Percentiles rank a stretch among this genome's conserved stretches.
These are phyloP conservation scores for Neoseiulus cucumeris DNA, from an alignment of 1,140 invertebrate genomes.

Conservation along the genomic window DNA sequence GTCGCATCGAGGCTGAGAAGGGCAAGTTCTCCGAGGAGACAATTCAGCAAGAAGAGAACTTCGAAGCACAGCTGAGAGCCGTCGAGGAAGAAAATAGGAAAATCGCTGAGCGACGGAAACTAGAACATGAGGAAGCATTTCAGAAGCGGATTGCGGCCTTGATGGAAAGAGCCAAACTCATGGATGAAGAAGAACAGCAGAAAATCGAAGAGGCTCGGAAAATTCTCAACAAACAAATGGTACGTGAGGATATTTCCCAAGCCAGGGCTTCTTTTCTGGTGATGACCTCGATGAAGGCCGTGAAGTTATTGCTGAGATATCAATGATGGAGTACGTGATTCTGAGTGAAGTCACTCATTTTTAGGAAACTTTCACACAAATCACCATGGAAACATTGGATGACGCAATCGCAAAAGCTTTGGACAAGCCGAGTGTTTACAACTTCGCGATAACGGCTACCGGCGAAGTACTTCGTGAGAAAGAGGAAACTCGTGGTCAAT, in stretches of 20 bases:
- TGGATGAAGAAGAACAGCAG: not conserved
- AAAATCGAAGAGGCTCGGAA: not conserved
- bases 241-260: too few species aligned
- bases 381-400: not conserved
- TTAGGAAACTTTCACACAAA: not conserved
- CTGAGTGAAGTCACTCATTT: too few species aligned
- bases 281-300: too few species aligned
- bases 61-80: not conserved
- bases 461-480: not conserved
- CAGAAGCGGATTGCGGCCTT: not conserved
- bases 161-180: not conserved
- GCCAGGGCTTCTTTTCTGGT: too few species aligned
- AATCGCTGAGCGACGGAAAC: not conserved
- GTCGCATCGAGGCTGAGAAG: not conserved
- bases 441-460: not conserved
- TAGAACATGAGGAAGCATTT: not conserved
- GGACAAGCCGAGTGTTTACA: not conserved
- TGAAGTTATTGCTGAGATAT: too few species aligned
- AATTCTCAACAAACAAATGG: not conserved
- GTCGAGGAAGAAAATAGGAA: not conserved
- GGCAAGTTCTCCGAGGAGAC: not conserved
- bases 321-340: too few species aligned
- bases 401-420: not conserved
- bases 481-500: too few species aligned
- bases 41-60: not conserved